phyloP scores from a whole-genome alignment of 2,113 vertebrate species.

The Hypocryptadius cinnamomeus region DNA sequence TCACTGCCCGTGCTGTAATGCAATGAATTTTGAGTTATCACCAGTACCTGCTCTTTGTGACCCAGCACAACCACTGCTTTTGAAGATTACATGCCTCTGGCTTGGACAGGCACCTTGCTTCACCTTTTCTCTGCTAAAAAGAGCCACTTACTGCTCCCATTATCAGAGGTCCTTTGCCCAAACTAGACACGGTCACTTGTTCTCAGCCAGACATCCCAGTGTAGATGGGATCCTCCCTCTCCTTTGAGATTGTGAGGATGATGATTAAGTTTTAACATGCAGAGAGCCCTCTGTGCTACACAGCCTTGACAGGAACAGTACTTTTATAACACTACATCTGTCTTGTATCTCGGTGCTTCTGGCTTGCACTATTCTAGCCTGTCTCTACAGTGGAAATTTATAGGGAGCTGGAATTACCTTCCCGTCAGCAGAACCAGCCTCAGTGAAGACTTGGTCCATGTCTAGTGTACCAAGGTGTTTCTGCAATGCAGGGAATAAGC shows the following conservation, averaged over 20 bases:
- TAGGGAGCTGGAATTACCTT: not conserved
- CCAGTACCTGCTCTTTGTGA: not conserved
- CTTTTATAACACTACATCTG: not conserved
- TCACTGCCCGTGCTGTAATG: constrained; percentile 81
- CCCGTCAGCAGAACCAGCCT: not conserved
- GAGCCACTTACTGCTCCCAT: not conserved
- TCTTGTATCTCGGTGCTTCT: not conserved
- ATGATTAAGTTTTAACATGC: not conserved
- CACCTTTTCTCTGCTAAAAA: not conserved
- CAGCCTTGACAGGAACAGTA: not conserved
- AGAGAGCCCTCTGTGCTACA: not conserved
- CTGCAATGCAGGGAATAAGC: not conserved
- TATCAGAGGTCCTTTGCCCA: not conserved
- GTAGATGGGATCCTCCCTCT: not conserved
- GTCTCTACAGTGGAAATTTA: not conserved
- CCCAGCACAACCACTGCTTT: not conserved
- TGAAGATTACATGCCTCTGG: not conserved
- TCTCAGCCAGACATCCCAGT: not conserved
- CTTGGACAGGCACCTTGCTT: not conserved
- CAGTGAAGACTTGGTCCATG: not conserved
- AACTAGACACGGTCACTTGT: not conserved
- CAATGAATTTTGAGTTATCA: not conserved
- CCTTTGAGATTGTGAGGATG: not conserved
- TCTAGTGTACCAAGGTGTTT: not conserved
- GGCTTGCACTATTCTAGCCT: not conserved